Conservation (phyloP, 2,797 vertebrate species). For the Coendou prehensilis region DNA sequence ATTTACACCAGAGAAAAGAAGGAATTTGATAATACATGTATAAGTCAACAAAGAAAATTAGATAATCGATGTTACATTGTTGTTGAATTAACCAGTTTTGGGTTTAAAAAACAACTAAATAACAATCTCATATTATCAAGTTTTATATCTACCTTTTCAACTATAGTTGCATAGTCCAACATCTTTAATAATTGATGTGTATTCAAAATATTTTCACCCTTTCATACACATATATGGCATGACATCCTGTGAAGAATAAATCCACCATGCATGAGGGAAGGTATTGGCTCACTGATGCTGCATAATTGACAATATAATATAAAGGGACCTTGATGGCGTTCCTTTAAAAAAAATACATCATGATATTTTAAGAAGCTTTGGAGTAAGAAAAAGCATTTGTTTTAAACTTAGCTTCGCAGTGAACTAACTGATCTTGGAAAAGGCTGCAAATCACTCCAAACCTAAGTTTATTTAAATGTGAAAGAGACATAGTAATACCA, state of each 20-base stretch:
- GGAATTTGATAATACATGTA: background rate
- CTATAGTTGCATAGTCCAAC: background rate
- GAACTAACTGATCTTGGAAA: background rate
- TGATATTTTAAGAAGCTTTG: background rate
- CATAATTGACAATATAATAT: background rate
- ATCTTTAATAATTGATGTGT: background rate
- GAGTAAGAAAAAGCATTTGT: background rate
- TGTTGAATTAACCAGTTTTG: background rate
- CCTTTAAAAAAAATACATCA: background rate
- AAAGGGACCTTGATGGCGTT: background rate
- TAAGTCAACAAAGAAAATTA: background rate
- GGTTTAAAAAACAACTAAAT: background rate
- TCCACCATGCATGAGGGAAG: background rate
- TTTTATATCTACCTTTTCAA: background rate
- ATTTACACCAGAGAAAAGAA: background rate
- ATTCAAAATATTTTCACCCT: background rate
- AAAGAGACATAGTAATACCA: background rate
- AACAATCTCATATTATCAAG: background rate
- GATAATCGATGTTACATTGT: background rate
- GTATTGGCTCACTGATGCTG: background rate
- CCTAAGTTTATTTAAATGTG: background rate
- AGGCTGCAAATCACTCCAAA: background rate
- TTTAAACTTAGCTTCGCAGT: background rate
- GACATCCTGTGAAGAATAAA: constrained; percentile 11
- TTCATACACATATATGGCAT: background rate